Evolutionary conservation across 2,888 invertebrate species (phyloP), one percentile per base, ranked within the genome.

Genomic region (Drymonia ruficornis): DNA sequence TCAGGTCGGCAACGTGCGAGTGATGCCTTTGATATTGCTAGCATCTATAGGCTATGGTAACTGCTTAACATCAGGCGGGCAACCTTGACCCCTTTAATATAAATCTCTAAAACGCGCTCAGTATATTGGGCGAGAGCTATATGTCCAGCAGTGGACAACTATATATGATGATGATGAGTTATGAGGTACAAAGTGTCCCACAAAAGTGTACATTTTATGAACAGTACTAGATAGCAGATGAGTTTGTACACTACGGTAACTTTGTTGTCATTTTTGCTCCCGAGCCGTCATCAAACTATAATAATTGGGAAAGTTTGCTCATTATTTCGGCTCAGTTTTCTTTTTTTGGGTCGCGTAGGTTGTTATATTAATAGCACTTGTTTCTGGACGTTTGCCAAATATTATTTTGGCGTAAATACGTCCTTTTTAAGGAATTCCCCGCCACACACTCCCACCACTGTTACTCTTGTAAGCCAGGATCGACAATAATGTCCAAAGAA

Each of bases 301-400:
- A 80, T 91, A 91, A 91, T 91, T 91, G 91, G 89, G 74, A 85
- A 91, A 91, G 68, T 91, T 91, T 78, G 76, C 86, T 91, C 90
- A 91, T 91, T 91, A 91, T 88, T 85, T 86, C 62, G 82, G 76
- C 63, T 69, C 71, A 81, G 74, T 78, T 80, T 81, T 81, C 78
- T 79, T 76, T 78, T 80, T 81, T 81, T 78, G 66, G 56, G 57
- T 61, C 55, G 50, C 58, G 53, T 49, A 50, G 50, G 52, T 45
- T 45, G 43, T 18, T 52, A 47, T 52, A 56, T 59, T 50, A 51
- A 55, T 48, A 45, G 34, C 46, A 16, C 29, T 46, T 23, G 36
- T 36, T 7, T 36, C 7, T 11, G 11, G 2, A 31, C 31, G 16
- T 49, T 38, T 49, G 48, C 18, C 23, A 38, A 38, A n/a, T 38